Base-by-base conservation (phyloP, 1,140 invertebrate species). In the Drosophila azteca region DNA sequence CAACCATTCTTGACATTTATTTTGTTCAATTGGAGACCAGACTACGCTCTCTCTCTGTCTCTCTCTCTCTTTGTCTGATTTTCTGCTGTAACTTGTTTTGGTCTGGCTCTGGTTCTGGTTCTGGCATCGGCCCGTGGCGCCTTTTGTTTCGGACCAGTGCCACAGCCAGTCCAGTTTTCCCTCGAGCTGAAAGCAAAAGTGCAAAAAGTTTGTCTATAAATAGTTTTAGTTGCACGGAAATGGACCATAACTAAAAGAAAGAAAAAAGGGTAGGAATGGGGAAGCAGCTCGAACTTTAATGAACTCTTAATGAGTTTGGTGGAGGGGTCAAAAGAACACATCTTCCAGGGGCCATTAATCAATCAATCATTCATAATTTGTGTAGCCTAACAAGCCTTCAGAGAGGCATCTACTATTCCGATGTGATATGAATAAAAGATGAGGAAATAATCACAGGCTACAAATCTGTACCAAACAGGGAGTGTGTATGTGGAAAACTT, bases 101-200 rank as follows among this genome's bases (percentile, higher is more conserved):
- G 29, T 29, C 41, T 55, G 60, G 43, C 35, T 20, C n/a, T 58
- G 15, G 13, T 31, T 41, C 26, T 67, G 24, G 43, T 2, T 31
- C 66, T 67, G 17, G 17, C 17, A 20, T 20, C 17, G 17, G 45
- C 45, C 52, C 51, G 63, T 45, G 66, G 77, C 71, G 77, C 67
- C 48, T 62, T 62, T 80, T 64, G 58, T 68, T 75, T 70, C 51
- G 50, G 53, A 54, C 44, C 57, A 39, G 31, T 31, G 31, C 31
- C 31, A 31, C 50, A 35, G 64, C 41, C 24, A 55, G 51, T 66
- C 53, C 60, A 26, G 43, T 79, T 68, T 71, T 39, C 26, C 39
- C 61, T 26, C 64, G 65, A 31, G 54, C 44, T 67, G 73, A 80
- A 80, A 80, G 78, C 53, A 82, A 80, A 72, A 80, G 78, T 80